These are phyloP conservation scores for Orthosia cruda DNA, from an alignment of 2,888 invertebrate species.

Conservation along the genomic window DNA sequence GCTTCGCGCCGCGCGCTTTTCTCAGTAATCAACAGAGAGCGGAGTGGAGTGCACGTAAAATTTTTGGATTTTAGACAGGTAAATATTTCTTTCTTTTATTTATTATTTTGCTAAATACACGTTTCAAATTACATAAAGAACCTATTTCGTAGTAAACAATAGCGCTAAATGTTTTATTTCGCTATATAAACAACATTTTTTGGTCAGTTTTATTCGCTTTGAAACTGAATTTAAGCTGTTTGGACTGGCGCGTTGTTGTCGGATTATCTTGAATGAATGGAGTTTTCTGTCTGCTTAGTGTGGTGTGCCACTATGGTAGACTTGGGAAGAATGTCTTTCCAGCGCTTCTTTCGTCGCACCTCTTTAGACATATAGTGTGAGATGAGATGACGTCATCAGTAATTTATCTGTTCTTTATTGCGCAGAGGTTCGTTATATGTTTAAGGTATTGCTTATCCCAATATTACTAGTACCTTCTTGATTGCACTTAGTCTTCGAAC, in stretches of 20 bases:
- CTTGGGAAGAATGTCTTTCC: constrained; percentile 15
- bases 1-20: neutral
- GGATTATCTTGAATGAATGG: constrained; percentile 46
- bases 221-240: constrained; percentile 40
- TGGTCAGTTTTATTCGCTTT: constrained; percentile 27
- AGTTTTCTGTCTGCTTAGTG: constrained; percentile 31
- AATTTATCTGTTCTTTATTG: neutral
- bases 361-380: neutral
- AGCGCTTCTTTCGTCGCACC: neutral
- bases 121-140: neutral
- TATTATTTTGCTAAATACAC: neutral
- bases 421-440: neutral
- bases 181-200: neutral
- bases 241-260: constrained; percentile 35
- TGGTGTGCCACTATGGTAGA: constrained; percentile 21
- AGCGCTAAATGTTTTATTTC: constrained; percentile 2
- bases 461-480: too few relatives aligned
- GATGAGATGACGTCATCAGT: constrained; percentile 10
- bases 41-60: constrained; percentile 18
- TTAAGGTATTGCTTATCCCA: too few relatives aligned
- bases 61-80: neutral
- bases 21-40: constrained; percentile 24
- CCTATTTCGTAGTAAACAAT: neutral
- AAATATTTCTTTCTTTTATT: constrained; percentile 1
- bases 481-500: too few relatives aligned